Evolutionary conservation across 2,888 invertebrate species (phyloP), one percentile per base, ranked within the genome.

Genomic region (Dicycla oo): DNA sequence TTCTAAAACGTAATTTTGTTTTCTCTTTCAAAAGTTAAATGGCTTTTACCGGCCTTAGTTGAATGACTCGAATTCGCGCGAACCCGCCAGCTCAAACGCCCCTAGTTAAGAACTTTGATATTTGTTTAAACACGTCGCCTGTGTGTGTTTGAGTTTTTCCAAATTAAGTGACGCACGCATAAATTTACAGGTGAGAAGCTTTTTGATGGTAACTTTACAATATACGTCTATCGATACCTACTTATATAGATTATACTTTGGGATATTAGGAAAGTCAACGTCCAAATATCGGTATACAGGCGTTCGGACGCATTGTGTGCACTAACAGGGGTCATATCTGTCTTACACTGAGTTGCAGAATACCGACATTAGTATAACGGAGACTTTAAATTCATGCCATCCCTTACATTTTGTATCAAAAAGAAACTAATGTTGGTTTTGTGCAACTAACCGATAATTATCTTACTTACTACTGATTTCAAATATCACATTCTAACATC

Each of bases 11-110:
- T 71, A 82, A 77, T 82, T 80, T 82, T 71, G 69, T 72, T 84
- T 83, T 78, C 71, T 76, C 69, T 72, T 74, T 69, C 60, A 53
- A 47, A 84, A 83, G 78, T 84, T 83, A 76, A 83, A 83, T 84
- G 69, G 76, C 82, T 84, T 84, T 84, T 57, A 76, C 61, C 69
- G 71, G 76, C 72, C 78, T 79, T 84, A 67, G 75, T 68, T 26
- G 65, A 81, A 70, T 76, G 65, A 66, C 73, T 78, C 54, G 75
- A 67, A 84, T 72, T 78, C 56, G 26, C 54, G 26, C 61, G 62
- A 58, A 54, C 64, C 54, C 54, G 47, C 30, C 20, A 60, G 56
- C 53, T 56, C 34, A 26, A 63, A 68, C 65, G 20, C 43, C 60
- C 60, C 63, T 78, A 70, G 81, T 84, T 73, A 76, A 71, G 60